Evolutionary conservation across 2,113 vertebrate species (phyloP).

Genomic region (Theristicus caerulescens): DNA sequence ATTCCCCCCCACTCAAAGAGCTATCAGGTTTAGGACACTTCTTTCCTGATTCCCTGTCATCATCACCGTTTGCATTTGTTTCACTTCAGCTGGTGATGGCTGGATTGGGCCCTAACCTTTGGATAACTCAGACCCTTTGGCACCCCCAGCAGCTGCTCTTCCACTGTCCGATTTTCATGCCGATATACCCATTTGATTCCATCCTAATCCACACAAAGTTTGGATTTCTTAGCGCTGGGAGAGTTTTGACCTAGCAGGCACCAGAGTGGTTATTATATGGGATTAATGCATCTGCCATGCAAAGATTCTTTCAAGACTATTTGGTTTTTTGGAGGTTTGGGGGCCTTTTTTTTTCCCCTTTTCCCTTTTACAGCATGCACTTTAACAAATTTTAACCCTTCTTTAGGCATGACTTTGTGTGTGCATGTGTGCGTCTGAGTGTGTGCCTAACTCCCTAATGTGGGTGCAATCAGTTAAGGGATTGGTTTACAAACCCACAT

Average conservation of each 20-base stretch:
- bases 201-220: slow-evolving; percentile 12
- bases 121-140: not conserved
- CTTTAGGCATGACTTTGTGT: not conserved
- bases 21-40: not conserved
- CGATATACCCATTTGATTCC: slow-evolving; percentile 1
- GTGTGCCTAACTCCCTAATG: not conserved
- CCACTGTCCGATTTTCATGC: not conserved
- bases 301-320: not conserved
- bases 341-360: not conserved
- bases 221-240: not conserved
- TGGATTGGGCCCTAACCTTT: not conserved
- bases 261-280: not conserved
- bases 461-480: not conserved
- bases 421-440: not conserved
- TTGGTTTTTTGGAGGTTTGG: accelerated
- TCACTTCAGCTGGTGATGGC: not conserved
- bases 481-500: slow-evolving; percentile 18
- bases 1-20: not conserved
- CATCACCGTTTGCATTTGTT: not conserved
- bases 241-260: not conserved
- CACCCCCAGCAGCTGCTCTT: not conserved
- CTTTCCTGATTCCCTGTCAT: not conserved
- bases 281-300: slow-evolving; percentile 13
- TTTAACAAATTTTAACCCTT: not conserved
- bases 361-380: not conserved